These are phyloP conservation scores for Leiothrix lutea DNA, from an alignment of 2,113 vertebrate species.

Conservation along the genomic window DNA sequence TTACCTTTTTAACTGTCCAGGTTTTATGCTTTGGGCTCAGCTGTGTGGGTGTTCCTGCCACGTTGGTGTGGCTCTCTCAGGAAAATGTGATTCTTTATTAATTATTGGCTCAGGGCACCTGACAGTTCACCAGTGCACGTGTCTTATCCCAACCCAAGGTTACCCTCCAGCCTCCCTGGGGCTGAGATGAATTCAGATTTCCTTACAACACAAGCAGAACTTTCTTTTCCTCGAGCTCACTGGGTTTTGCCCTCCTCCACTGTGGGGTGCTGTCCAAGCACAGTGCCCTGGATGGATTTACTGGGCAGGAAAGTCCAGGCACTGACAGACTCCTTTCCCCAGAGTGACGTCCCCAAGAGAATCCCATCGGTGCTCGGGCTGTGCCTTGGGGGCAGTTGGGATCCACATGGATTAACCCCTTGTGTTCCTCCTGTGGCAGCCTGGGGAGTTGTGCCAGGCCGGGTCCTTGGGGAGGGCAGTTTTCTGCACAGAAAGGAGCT, in stretches of 20 bases:
- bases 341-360: not conserved
- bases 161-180: not conserved
- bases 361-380: not conserved
- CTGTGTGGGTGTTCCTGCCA: accelerated
- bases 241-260: not conserved
- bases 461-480: not conserved
- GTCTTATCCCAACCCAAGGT: not conserved
- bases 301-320: not conserved
- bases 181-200: not conserved
- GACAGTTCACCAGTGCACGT: not conserved
- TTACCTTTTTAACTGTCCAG: not conserved
- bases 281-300: not conserved
- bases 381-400: not conserved
- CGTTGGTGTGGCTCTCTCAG: not conserved
- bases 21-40: not conserved
- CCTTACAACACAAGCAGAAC: not conserved
- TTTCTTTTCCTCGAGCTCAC: not conserved
- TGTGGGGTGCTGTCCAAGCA: not conserved
- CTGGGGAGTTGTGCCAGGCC: not conserved
- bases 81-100: not conserved
- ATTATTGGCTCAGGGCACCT: not conserved
- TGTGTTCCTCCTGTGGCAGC: not conserved
- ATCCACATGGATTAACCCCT: accelerated
- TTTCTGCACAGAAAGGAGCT: not conserved
- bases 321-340: not conserved